These are phyloP conservation scores for Onychomys arenicola DNA, from an alignment of 2,797 vertebrate genomes.

Conservation along the genomic window DNA sequence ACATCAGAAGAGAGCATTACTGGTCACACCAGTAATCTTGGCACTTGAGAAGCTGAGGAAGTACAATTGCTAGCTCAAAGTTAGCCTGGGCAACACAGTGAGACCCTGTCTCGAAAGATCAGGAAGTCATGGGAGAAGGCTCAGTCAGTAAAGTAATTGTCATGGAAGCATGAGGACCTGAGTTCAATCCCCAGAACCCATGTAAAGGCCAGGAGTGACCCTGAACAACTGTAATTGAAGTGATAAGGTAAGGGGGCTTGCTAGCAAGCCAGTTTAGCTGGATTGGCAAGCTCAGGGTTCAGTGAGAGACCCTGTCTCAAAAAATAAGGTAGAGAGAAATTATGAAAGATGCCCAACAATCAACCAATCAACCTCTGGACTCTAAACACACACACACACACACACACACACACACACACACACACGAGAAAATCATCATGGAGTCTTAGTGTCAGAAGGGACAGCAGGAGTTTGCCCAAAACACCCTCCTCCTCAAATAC, in stretches of 20 bases:
- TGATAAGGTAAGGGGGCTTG: neutral
- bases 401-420: no score
- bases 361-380: neutral
- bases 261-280: no score
- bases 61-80: neutral
- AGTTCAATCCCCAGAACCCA: neutral
- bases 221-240: neutral
- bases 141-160: neutral
- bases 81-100: neutral
- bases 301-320: neutral
- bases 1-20: neutral
- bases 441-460: neutral
- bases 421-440: neutral
- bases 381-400: neutral
- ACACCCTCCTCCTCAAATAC: neutral
- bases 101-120: neutral
- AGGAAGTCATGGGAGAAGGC: neutral
- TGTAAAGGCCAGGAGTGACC: neutral
- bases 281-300: neutral
- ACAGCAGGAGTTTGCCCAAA: neutral
- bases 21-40: neutral
- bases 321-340: neutral
- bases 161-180: neutral
- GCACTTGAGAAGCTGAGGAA: neutral
- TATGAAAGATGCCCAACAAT: neutral